These are phyloP conservation scores for Galago senegalensis DNA, from an alignment of 2,797 vertebrate genomes.

Conservation along the genomic window DNA sequence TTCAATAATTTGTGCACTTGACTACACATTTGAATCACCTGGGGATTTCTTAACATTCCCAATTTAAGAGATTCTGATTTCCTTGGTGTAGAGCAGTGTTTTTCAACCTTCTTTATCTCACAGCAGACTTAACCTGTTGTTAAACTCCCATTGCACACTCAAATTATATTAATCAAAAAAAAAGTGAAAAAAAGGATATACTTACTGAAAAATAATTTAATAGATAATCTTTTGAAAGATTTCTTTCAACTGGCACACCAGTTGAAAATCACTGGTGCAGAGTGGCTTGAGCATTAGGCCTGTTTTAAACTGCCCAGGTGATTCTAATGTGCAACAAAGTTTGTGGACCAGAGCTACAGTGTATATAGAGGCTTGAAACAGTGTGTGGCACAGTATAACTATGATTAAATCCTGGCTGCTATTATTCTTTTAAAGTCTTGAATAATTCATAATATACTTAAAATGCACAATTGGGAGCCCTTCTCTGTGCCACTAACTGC, in stretches of 20 bases:
- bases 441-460: background rate
- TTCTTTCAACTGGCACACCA: no score
- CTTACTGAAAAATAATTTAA: no score
- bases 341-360: background rate
- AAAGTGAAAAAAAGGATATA: no score
- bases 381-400: no score
- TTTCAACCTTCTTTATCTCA: no score
- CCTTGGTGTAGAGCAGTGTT: background rate
- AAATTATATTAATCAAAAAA: no score
- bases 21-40: background rate
- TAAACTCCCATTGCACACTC: no score
- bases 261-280: background rate
- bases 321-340: background rate
- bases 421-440: background rate
- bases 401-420: background rate
- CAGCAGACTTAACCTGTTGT: no score
- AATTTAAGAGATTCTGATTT: background rate
- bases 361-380: fast-evolving
- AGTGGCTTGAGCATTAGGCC: background rate
- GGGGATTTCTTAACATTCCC: background rate
- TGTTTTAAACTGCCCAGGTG: background rate
- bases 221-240: no score
- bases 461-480: background rate
- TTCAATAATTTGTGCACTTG: background rate
- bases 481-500: background rate